Percentiles rank a stretch among this genome's conserved stretches.
Conservation (phyloP, 2,797 vertebrate genomes). For the Mus caroli region DNA sequence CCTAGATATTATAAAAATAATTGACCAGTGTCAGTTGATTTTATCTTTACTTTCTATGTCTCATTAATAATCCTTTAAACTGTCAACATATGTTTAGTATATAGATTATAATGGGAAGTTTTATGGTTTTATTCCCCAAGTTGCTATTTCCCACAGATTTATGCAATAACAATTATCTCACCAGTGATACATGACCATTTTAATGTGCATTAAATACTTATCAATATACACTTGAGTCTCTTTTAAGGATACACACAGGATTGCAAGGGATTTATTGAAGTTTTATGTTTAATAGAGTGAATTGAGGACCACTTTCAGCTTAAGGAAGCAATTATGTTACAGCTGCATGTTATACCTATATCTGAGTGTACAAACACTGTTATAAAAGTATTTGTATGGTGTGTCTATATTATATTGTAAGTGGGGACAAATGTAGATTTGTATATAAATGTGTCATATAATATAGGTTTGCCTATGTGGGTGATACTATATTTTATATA, state of each 20-base stretch:
- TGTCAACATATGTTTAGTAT: neutral
- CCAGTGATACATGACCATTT: constrained; percentile 37
- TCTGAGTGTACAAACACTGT: neutral
- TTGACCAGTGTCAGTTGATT: neutral
- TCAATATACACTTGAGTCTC: neutral
- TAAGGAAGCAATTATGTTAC: neutral
- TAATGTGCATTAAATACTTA: neutral
- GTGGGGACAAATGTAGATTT: neutral
- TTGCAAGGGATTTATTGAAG: neutral
- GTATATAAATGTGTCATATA: neutral
- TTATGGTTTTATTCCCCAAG: neutral
- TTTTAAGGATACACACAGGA: neutral
- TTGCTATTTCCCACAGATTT: neutral
- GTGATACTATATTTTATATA: neutral
- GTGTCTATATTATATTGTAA: neutral
- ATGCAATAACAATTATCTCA: constrained; percentile 17
- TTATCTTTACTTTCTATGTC: neutral
- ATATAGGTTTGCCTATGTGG: neutral
- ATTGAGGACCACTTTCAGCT: neutral
- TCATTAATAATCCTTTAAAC: neutral
- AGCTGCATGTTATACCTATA: neutral
- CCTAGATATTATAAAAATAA: neutral
- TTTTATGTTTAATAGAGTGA: neutral
- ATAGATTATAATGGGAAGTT: neutral
- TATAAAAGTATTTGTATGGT: neutral